A percentile compares a stretch with the other conserved stretches of the same genome.
Evolutionary conservation across 2,888 invertebrate species (phyloP).

Genomic region (Dryomyza anilis): DNA sequence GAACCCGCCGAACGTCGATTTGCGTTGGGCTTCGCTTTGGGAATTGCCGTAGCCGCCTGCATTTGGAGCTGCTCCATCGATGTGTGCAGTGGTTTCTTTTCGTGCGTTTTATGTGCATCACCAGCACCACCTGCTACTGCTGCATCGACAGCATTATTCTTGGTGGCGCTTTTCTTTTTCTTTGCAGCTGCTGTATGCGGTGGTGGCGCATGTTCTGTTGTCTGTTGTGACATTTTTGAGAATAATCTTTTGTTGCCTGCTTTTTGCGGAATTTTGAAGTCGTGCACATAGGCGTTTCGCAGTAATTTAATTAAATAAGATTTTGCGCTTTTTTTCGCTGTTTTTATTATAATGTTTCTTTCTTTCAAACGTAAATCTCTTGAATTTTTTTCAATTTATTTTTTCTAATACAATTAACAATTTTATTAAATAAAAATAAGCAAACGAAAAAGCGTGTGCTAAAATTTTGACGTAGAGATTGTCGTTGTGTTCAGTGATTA

Average conservation of each 20-base stretch:
- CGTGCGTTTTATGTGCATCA: neutral
- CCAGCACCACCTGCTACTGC: neutral
- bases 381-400: slow-evolving; percentile 15
- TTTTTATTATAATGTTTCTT: neutral
- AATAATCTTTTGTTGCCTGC: neutral
- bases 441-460: slow-evolving; percentile 19
- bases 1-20: slow-evolving; percentile 36
- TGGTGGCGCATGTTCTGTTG: no score
- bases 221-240: slow-evolving; percentile 17
- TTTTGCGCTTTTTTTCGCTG: slow-evolving; percentile 23
- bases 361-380: neutral
- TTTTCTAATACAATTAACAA: slow-evolving; percentile 21
- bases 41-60: neutral
- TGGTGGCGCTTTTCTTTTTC: slow-evolving; percentile 14
- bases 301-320: neutral
- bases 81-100: slow-evolving; percentile 16
- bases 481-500: neutral
- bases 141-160: neutral
- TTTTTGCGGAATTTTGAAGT: slow-evolving; percentile 24
- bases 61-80: slow-evolving; percentile 24
- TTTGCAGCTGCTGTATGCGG: neutral
- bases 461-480: slow-evolving; percentile 23
- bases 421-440: slow-evolving; percentile 26
- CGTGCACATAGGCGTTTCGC: slow-evolving; percentile 18
- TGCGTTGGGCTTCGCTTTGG: slow-evolving; percentile 1